Percentiles rank a stretch among this genome's conserved stretches.
Evolutionary conservation across 2,797 vertebrate species (phyloP).

Genomic region (Tragopan temminckii): DNA sequence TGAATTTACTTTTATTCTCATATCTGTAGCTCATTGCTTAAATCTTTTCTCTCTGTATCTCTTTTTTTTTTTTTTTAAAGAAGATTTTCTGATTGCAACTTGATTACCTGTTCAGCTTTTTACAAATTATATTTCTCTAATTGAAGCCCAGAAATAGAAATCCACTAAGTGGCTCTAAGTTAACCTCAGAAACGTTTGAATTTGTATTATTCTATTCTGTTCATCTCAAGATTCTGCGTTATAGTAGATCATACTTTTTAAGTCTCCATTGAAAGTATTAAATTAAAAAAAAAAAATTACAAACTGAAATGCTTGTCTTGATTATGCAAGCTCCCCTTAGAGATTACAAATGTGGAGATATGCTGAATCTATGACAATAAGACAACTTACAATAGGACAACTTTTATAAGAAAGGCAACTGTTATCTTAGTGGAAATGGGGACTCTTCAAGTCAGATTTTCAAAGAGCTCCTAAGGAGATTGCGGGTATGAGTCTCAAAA

Average conservation of each 20-base stretch:
- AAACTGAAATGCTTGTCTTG: slow-evolving; percentile 14
- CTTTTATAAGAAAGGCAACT: neutral
- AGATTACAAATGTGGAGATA: neutral
- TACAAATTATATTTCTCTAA: slow-evolving; percentile 51
- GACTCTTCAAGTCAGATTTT: neutral
- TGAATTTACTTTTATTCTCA: slow-evolving; percentile 51
- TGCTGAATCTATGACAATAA: neutral
- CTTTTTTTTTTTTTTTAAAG: neutral
- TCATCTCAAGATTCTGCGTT: neutral
- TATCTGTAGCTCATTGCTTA: slow-evolving; percentile 34
- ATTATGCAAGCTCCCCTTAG: neutral
- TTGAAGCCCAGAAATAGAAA: slow-evolving; percentile 54
- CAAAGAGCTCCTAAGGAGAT: neutral
- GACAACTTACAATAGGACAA: neutral
- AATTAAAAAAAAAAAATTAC: neutral
- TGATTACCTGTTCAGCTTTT: slow-evolving; percentile 60
- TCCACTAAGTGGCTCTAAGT: slow-evolving; percentile 11
- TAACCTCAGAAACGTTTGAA: slow-evolving; percentile 34
- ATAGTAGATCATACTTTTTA: neutral
- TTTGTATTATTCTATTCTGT: neutral
- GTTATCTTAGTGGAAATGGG: neutral
- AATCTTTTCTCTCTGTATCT: slow-evolving; percentile 32
- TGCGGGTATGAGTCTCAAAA: neutral
- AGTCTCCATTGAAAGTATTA: neutral
- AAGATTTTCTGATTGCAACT: slow-evolving; percentile 60